phyloP scores from a whole-genome alignment of 2,888 invertebrate genomes.

The Chymomyza procnemis region DNA sequence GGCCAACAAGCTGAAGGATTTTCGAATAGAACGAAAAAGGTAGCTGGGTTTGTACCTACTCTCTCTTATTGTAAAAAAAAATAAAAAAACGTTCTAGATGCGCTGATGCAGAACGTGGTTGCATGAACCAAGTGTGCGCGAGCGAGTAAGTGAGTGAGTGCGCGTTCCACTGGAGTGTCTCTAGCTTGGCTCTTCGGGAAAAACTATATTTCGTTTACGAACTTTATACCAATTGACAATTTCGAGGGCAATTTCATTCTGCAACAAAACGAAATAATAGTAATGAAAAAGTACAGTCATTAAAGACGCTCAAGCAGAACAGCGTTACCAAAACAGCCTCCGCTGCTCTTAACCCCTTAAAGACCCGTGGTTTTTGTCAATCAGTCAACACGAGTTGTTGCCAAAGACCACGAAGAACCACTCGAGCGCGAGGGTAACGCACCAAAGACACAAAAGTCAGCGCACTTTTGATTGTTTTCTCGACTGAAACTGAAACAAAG shows the following conservation, averaged over 20 bases:
- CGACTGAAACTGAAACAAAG: neutral
- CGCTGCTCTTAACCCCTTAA: constrained; percentile 2
- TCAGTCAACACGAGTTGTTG: constrained; percentile 18
- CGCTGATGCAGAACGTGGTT: constrained; percentile 66
- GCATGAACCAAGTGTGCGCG: neutral
- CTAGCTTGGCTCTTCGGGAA: constrained; percentile 33
- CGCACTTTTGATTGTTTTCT: constrained; percentile 14
- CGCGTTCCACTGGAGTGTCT: no score
- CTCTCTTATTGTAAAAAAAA: neutral
- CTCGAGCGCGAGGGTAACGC: neutral
- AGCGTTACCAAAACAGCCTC: neutral
- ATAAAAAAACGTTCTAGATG: constrained; percentile 40
- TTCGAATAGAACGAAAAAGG: constrained; percentile 4
- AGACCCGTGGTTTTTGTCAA: constrained; percentile 43
- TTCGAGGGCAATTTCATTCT: constrained; percentile 10
- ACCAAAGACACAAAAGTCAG: constrained; percentile 35
- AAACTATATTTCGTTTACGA: constrained; percentile 56
- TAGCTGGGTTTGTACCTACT: neutral
- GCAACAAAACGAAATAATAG: constrained; percentile 1
- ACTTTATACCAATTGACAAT: constrained; percentile 63
- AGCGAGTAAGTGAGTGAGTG: neutral
- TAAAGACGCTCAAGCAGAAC: constrained; percentile 30
- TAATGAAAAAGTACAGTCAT: constrained; percentile 58
- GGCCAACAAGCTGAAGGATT: constrained; percentile 6
- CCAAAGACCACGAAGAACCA: neutral